Evolutionary conservation across 2,888 invertebrate species (phyloP), one percentile per base, ranked within the genome.

Genomic region (Nemurella pictetii): DNA sequence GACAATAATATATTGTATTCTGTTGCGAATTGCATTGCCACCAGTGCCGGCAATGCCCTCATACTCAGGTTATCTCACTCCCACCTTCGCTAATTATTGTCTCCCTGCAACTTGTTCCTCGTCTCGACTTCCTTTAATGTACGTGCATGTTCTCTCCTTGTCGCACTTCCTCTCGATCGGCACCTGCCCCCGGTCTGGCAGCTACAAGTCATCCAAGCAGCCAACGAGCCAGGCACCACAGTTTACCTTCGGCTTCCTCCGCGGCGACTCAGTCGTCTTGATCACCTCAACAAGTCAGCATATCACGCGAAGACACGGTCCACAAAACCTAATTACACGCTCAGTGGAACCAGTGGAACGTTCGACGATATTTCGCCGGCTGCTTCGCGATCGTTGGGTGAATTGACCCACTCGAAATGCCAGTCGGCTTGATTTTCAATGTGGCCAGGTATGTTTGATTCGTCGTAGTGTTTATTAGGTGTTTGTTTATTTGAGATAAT

Each of bases 21-120:
- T n/a, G 78, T 55, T 15, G 75, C 75, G n/a, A n/a, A 75, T 75
- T 75, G 75, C 15, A 12, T 55, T 55, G 55, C 55, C 9, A 55
- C n/a, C 12, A 55, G 55, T 28, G 20, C 82, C n/a, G 82, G 72
- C 82, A 82, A 82, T 82, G 82, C 82, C 82, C 82, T 82, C 82
- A 36, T 78, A 30, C 78, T 35, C 36, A 35, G 30, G 35, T 55
- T 55, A 72, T 82, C 82, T 82, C 82, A 28, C 82, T 82, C 80
- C 80, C 32, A 55, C 82, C 82, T 82, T 25, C 82, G 55, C 82
- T 72, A 82, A 55, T 82, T 72, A 55, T 82, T 78, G 30, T 78
- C 29, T 78, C 75, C 28, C 78, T 30, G n/a, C 78, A 28, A 29
- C 78, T 72, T 82, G 72, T 27, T 82, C 55, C 20, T 28, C 55